A percentile compares a stretch with the other conserved stretches of the same genome.
phyloP scores from a whole-genome alignment of 2,888 invertebrate genomes.

The Agriotes lineatus region DNA sequence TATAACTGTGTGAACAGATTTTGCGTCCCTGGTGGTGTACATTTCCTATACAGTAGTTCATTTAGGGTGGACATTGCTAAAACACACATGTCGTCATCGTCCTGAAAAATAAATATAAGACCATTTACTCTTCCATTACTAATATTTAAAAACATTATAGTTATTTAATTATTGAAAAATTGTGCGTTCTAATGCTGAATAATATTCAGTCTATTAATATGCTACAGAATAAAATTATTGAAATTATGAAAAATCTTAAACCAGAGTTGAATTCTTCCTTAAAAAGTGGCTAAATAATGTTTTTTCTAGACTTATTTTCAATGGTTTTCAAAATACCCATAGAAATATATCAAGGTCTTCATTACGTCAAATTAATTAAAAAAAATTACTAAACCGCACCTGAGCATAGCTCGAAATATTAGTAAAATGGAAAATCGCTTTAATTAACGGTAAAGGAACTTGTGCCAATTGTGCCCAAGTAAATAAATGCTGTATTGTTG shows the following conservation, averaged over 20 bases:
- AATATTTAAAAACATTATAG: too few species aligned
- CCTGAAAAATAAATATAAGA: conserved; percentile 51
- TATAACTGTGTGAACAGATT: conserved; percentile 81
- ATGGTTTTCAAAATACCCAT: too few species aligned
- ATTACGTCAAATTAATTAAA: neutral
- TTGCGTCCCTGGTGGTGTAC: conserved; percentile 83
- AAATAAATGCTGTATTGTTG: conserved; percentile 72
- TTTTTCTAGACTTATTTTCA: too few species aligned
- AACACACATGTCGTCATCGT: conserved; percentile 70
- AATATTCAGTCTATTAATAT: too few species aligned
- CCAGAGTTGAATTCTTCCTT: too few species aligned
- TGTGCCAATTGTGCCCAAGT: conserved; percentile 73
- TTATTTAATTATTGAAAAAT: too few species aligned
- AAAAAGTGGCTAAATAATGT: too few species aligned
- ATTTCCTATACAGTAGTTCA: conserved; percentile 87
- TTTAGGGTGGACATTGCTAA: conserved; percentile 86
- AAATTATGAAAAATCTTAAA: too few species aligned
- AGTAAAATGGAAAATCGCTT: conserved; percentile 79
- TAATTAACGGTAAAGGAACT: conserved; percentile 75
- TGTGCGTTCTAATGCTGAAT: too few species aligned
- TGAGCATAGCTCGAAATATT: conserved; percentile 75
- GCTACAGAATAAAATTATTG: too few species aligned
- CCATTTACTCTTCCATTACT: neutral
- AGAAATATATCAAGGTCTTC: too few species aligned
- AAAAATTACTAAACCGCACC: conserved; percentile 60